A percentile compares a stretch with the other conserved stretches of the same genome.
These are phyloP conservation scores for Venustaconcha ellipsiformis DNA, from an alignment of 1,140 invertebrate species.

Conservation along the genomic window DNA sequence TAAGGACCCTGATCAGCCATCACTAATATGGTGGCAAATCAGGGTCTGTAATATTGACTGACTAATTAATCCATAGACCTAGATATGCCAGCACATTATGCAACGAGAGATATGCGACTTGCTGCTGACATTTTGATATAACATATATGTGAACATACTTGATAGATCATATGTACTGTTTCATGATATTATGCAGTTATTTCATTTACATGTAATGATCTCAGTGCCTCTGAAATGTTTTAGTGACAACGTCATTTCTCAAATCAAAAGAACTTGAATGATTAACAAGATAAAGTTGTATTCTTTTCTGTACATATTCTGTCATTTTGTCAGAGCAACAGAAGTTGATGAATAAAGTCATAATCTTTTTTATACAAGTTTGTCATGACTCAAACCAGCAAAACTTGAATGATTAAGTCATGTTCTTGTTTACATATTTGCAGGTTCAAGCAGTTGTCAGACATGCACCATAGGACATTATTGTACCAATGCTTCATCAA, in stretches of 20 bases:
- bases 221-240: neutral
- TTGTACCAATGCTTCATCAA: slow-evolving; percentile 38
- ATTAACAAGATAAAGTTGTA: slow-evolving; percentile 27
- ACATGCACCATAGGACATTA: slow-evolving; percentile 50
- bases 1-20: too few relatives aligned
- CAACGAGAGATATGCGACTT: too few relatives aligned
- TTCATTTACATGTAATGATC: neutral
- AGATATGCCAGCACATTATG: too few relatives aligned
- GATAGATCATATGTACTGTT: too few relatives aligned
- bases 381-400: slow-evolving; percentile 28
- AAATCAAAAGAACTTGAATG: neutral
- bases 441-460: slow-evolving; percentile 39
- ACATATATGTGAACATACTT: too few relatives aligned
- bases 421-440: neutral
- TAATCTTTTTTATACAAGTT: slow-evolving; percentile 1
- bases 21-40: too few relatives aligned
- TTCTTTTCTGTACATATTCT: slow-evolving; percentile 5
- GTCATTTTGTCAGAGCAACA: slow-evolving; percentile 28
- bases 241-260: slow-evolving; percentile 12
- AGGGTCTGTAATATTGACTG: too few relatives aligned
- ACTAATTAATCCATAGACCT: too few relatives aligned
- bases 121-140: too few relatives aligned
- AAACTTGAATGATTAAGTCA: neutral
- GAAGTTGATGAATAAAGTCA: neutral
- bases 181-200: neutral